These are phyloP conservation scores for Chaunax sp. DNA, from an alignment of 2,797 vertebrate genomes.

Conservation along the genomic window DNA sequence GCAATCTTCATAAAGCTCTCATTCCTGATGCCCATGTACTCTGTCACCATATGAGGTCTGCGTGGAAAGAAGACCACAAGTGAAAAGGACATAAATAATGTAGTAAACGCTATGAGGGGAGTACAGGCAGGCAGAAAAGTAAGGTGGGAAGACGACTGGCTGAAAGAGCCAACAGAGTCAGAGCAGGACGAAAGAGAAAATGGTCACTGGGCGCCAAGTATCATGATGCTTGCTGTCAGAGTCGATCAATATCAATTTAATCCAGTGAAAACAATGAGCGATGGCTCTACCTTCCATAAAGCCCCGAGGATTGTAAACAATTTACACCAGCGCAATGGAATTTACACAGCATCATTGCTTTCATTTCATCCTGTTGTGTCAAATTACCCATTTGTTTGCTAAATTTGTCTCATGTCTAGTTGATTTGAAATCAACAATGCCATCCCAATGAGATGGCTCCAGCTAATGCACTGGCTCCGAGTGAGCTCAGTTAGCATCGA, in stretches of 20 bases:
- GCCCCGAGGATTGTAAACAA: constrained; percentile 58
- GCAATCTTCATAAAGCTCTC: constrained; percentile 99
- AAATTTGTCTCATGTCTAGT: constrained; percentile 64
- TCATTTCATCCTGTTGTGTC: constrained; percentile 51
- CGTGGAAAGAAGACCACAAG: constrained; percentile 27
- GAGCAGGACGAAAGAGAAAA: constrained; percentile 51
- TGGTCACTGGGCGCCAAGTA: constrained; percentile 57
- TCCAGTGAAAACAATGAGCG: constrained; percentile 64
- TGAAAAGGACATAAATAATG: constrained; percentile 43
- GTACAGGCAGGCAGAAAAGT: constrained; percentile 28
- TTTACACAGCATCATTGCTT: constrained; percentile 41
- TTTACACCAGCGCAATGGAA: constrained; percentile 48
- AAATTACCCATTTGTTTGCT: constrained; percentile 69
- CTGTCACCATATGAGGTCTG: constrained; percentile 95
- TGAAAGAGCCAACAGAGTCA: constrained; percentile 17
- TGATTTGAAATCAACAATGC: constrained; percentile 55
- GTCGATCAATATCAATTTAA: constrained; percentile 75
- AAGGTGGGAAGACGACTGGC: constrained; percentile 16
- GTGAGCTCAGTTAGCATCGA: constrained; percentile 33
- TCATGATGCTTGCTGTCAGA: constrained; percentile 73
- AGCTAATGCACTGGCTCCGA: constrained; percentile 18
- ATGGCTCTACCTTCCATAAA: constrained; percentile 57
- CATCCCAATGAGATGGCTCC: constrained; percentile 23
- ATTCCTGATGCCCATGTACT: constrained; percentile 98
- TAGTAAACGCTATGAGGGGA: constrained; percentile 16